Evolutionary conservation across 2,113 vertebrate genomes (phyloP).

Genomic region (Thinocorus orbignyianus): DNA sequence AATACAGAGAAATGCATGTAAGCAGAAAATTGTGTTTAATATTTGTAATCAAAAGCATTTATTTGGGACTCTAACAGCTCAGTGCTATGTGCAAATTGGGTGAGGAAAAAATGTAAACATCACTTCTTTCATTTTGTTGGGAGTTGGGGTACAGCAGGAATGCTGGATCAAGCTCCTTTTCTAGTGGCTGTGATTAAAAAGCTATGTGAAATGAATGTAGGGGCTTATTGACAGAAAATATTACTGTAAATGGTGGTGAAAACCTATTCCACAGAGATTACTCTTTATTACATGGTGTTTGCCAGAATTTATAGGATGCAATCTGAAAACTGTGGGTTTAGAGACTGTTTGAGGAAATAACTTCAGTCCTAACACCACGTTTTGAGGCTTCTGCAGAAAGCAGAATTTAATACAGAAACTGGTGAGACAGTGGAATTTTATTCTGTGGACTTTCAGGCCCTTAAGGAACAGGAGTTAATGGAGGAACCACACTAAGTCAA

Average conservation of each 20-base stretch:
- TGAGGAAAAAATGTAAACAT: constrained; percentile 47
- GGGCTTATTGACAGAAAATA: constrained; percentile 31
- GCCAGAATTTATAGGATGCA: constrained; percentile 26
- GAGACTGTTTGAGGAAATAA: not conserved
- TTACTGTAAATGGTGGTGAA: constrained; percentile 27
- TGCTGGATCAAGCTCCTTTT: constrained; percentile 1
- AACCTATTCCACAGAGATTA: constrained; percentile 11
- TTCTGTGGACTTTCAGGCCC: constrained; percentile 11
- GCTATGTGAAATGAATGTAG: constrained; percentile 4
- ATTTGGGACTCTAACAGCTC: constrained; percentile 12
- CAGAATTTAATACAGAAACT: constrained; percentile 30
- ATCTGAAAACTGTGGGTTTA: constrained; percentile 24
- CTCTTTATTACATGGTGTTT: constrained; percentile 1
- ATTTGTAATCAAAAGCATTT: constrained; percentile 70
- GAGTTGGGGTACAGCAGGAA: constrained; percentile 20
- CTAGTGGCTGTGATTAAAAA: constrained; percentile 31
- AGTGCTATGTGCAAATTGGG: constrained; percentile 49
- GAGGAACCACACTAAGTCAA: constrained; percentile 32
- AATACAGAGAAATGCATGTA: constrained; percentile 70
- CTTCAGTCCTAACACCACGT: not conserved
- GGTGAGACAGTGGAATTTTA: constrained; percentile 35
- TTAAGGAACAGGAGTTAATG: constrained; percentile 13
- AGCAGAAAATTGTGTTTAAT: constrained; percentile 73
- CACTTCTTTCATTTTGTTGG: constrained; percentile 44
- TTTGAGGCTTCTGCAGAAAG: constrained; percentile 37